Conservation (phyloP, 2,113 vertebrate species). For the Raja brachyura region DNA sequence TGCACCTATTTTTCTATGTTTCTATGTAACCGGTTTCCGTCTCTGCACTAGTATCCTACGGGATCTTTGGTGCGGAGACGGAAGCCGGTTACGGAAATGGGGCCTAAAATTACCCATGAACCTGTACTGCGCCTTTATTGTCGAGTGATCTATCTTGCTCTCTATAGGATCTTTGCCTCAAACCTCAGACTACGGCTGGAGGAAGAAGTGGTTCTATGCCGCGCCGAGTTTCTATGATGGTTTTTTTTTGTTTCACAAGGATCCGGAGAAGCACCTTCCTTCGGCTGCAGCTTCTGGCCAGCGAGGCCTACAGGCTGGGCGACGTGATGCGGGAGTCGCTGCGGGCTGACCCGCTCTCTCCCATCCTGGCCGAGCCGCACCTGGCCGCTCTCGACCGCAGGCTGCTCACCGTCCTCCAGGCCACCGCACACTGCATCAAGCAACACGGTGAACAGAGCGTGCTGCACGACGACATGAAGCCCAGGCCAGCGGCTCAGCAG, state of each 20-base stretch:
- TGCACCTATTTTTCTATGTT: too few species aligned
- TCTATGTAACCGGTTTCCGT: too few species aligned
- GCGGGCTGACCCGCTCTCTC: conserved; percentile 57
- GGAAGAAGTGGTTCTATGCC: not conserved
- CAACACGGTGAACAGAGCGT: not conserved
- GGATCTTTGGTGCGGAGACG: too few species aligned
- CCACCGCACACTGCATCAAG: conserved; percentile 46
- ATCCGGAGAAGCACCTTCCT: conserved; percentile 64
- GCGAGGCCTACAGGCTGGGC: conserved; percentile 56
- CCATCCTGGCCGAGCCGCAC: conserved; percentile 62
- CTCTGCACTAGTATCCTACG: too few species aligned
- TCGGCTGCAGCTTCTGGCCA: conserved; percentile 59
- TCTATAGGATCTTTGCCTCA: not conserved
- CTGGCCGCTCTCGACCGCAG: conserved; percentile 57
- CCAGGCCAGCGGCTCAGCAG: too few species aligned
- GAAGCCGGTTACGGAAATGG: too few species aligned
- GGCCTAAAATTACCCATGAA: too few species aligned
- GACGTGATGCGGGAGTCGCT: conserved; percentile 61
- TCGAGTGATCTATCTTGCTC: too few species aligned
- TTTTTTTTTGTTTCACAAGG: conserved; percentile 49
- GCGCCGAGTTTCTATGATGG: not conserved
- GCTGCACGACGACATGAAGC: not conserved
- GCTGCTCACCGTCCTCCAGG: conserved; percentile 50
- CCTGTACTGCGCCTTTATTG: too few species aligned
- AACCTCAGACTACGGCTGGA: too few species aligned